phyloP scores from a whole-genome alignment of 2,888 invertebrate species.

The Hemithea aestivaria region DNA sequence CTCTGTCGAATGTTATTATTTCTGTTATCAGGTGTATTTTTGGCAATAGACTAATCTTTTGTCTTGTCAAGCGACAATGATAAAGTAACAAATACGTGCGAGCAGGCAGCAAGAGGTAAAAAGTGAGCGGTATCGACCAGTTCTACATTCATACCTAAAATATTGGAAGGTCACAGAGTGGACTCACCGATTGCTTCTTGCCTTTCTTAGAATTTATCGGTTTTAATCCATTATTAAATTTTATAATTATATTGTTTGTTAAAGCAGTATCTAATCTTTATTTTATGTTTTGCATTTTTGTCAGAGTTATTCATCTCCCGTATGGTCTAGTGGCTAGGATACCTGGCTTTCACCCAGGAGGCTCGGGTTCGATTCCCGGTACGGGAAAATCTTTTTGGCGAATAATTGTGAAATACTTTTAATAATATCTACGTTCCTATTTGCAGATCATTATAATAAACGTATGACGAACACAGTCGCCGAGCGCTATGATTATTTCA shows the following conservation, averaged over 20 bases:
- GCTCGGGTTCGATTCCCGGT: slow-evolving; percentile 87
- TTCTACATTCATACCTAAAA: slow-evolving; percentile 36
- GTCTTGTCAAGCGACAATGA: slow-evolving; percentile 1
- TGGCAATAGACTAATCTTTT: too few species aligned
- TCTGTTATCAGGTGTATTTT: too few species aligned
- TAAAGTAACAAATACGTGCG: slow-evolving; percentile 4
- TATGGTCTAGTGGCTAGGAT: slow-evolving; percentile 86
- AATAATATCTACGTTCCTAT: too few species aligned
- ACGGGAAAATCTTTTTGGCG: slow-evolving; percentile 74
- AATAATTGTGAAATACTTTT: too few species aligned
- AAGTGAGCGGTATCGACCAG: slow-evolving; percentile 30
- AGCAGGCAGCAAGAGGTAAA: slow-evolving; percentile 7
- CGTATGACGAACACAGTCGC: too few species aligned
- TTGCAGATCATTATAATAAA: too few species aligned
- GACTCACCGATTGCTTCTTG: slow-evolving; percentile 6
- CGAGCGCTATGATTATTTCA: too few species aligned
- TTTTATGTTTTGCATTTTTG: too few species aligned
- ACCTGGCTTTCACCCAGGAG: slow-evolving; percentile 86
- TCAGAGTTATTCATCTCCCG: slow-evolving; percentile 50
- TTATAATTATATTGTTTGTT: background rate
- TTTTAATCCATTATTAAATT: background rate
- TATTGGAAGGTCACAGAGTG: slow-evolving; percentile 37
- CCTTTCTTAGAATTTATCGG: slow-evolving; percentile 5
- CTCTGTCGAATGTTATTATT: too few species aligned
- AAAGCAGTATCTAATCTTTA: too few species aligned